Base-by-base conservation (phyloP, 1,140 invertebrate genomes). In the Archegozetes longisetosus region DNA sequence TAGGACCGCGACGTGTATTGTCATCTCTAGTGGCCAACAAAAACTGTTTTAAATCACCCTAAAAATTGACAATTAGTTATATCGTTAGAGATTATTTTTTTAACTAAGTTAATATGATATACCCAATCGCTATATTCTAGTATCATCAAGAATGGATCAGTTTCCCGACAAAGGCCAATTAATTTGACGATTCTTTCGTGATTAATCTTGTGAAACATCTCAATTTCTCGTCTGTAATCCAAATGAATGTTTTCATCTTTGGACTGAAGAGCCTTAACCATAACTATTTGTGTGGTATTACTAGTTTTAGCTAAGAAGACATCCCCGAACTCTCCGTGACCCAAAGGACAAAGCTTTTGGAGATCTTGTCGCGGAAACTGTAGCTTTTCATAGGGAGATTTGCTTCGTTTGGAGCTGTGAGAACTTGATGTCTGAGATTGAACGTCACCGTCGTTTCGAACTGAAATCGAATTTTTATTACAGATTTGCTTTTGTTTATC, bases 271-370 rank as follows among this genome's bases (percentile, higher is more conserved):
- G 81, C 79, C 69, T 87, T 87, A 0, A 86, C 80, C 75, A 86
- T 79, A 13, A 77, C 75, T 20, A 85, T 78, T 3, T 73, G 57
- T 53, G 65, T 64, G n/a, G 53, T 40, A 0, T 29, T 14, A 14
- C 52, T 9, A 6, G 77, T 77, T 70, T 82, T 85, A 0, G 84
- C 84, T 4, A 91, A 73, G 67, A 86, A 84, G 1, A 94, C 82
- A 68, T 94, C 89, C 0, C 91, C 90, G 68, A 90, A 93, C 66
- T 90, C 83, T 9, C 89, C 88, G 29, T 86, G 83, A 79, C 80
- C 81, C 61, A 95, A 76, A 6, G 88, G 81, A 61, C 89, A 85
- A 25, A 88, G 74, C 50, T 90, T 87, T 3, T 80, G 80, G 0
- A 94, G 72, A 60, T 86, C 76, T 17, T 78, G 77, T 51, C 87